Base-by-base conservation (phyloP, 2,113 vertebrate species). In the Rafetus swinhoei region DNA sequence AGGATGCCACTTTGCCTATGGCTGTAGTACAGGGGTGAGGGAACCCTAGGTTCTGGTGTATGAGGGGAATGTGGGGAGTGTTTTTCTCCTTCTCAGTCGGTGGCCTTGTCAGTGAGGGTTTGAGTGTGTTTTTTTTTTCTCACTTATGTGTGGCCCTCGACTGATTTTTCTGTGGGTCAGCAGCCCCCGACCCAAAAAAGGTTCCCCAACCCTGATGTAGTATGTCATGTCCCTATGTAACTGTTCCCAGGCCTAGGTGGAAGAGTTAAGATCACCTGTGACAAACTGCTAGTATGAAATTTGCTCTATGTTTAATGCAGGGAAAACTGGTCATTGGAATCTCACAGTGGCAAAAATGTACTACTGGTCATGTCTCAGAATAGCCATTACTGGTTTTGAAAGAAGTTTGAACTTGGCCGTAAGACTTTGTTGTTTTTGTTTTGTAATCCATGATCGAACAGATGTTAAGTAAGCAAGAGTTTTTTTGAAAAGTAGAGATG, bases 201-300 rank as follows among this genome's bases (percentile, higher is more conserved):
- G 39, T 45, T 45, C 39, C 39, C 39, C 39, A 45, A 3, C 39
- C 39, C 39, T 45, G 39, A 45, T 45, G 60, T 54, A 6, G 0
- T 32, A 0, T 0, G 15, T 90, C 0, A 0, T 56, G 80, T 45
- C 57, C 19, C 0, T 4, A 53, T 53, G 29, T 60, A 60, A 3
- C 87, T 0, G 0, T 88, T 72, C 60, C 84, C 77, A 3, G 35
- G 3, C 39, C 69, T 45, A 80, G 60, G 39, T 3, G 9, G 74
- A 59, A 90, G 80, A 22, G 52, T 82, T 92, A 22, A 87, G 24
- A 27, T 85, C 24, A 6, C 1, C 35, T 24, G 1, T 55, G 16
- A 72, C 81, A 52, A 93, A 79, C 32, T 74, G 32, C 32, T 29
- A 24, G 57, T 22, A 10, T 29, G 57, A 62, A 86, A 32, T 0